Evolutionary conservation across 2,113 vertebrate species (phyloP), one percentile per base, ranked within the genome.

Genomic region (Tor tambroides): DNA sequence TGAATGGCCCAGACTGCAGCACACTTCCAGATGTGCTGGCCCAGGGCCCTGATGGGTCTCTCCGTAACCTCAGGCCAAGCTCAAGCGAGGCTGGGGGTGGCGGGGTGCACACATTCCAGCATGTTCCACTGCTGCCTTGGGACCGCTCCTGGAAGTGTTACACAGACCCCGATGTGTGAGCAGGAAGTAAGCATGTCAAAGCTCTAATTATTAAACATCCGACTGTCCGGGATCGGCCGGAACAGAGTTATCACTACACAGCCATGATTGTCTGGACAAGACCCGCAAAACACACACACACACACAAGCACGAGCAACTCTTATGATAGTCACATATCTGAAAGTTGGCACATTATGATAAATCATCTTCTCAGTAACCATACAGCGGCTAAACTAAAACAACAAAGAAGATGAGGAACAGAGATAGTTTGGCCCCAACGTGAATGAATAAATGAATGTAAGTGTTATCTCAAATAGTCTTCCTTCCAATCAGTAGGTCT

Each of bases 21-120:
- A 89, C 81, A 63, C 71, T 85, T 90, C 90, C 90, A 91, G 90
- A 91, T 91, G 90, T 91, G 89, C 79, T 91, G 90, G 86, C 86
- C 78, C 15, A 17, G 84, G 71, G 80, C 88, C 84, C 67, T 30
- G 75, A 79, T 26, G 81, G 88, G 83, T 86, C 83, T 59, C 51
- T 43, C 69, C 41, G 65, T 83, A 86, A 83, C 59, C 84, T 80
- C 74, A 30, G 90, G 89, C 87, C 15, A 69, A 88, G 86, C 83
- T 85, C 74, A 80, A 87, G 82, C 86, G 69, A 38, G 41, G 69
- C 82, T 67, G 83, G 85, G 85, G 88, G 76, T 75, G 67, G 85
- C 54, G 51, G 59, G 46, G 83, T 43, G 79, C 81, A 74, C 65
- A 71, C 89, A 89, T 88, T 91, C 88, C 89, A 81, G 87, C 83